Base-by-base conservation (phyloP, 2,888 invertebrate genomes). In the Troides helena region DNA sequence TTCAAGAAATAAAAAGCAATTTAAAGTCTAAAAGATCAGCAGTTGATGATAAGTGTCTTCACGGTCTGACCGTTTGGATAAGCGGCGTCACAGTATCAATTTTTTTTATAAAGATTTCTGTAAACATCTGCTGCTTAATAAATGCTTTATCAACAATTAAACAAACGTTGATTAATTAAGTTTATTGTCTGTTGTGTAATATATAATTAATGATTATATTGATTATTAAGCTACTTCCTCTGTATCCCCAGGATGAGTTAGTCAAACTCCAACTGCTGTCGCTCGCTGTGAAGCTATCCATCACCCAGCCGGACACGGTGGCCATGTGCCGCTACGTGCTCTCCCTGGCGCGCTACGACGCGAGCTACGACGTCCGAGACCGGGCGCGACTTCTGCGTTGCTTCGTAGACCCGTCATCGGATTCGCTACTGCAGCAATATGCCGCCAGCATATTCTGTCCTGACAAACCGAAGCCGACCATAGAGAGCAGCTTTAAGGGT, bases 301-400 rank as follows among this genome's bases (percentile, higher is more conserved):
- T 99, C 65, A 97, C 97, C 84, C 95, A 97, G 6, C 95, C 96
- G 71, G 98, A 97, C 89, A 98, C 98, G 0, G 94, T 95, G 70
- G 93, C 97, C 6, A 93, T 99, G 67, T 97, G 97, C 79, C 97
- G 98, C 84, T 99, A 99, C 88, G 96, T 99, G 59, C 96, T 99
- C 81, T 97, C 96, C 76, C 93, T 99, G 79, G 99, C 99, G 0
- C 96, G 98, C 77, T 99, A 99, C 87, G 99, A 99, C 93, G 96
- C 97, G 77, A 98, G 98, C 89, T 99, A 99, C 84, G 99, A 99
- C 90, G 98, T 99, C 67, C 94, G 99, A 36, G 99, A 99, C 91
- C 94, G 99, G 14, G 98, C 98, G 6, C 93, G 99, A 36, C 95
- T 99, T 83, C 93, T 99, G 67, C 95, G 96, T 18, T 96, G 96